Percentiles rank a stretch among this genome's conserved stretches.
Conservation (phyloP, 2,113 vertebrate species). For the Alethe diademata region DNA sequence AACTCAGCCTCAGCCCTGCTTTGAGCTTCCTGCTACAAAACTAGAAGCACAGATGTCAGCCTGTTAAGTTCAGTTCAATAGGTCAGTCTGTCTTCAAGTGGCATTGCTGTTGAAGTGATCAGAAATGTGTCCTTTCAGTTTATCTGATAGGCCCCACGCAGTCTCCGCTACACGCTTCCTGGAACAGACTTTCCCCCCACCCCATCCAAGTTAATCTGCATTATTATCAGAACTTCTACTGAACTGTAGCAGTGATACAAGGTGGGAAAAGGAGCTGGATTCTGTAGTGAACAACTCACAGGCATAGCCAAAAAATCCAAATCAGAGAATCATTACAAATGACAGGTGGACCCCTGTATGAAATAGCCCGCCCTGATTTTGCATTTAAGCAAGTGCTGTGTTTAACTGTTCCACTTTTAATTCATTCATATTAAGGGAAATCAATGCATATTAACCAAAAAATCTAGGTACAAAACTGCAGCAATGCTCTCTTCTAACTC, state of each 20-base stretch:
- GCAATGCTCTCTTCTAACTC: not conserved
- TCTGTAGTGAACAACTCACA: not conserved
- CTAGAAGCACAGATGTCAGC: not conserved
- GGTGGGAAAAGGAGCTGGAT: not conserved
- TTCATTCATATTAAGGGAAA: not conserved
- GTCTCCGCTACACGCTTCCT: not conserved
- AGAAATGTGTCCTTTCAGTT: not conserved
- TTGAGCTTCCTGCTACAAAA: not conserved
- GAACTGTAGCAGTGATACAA: not conserved
- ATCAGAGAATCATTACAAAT: not conserved
- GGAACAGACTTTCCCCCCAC: not conserved
- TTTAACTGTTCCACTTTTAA: not conserved
- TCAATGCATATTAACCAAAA: not conserved
- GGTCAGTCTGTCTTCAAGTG: not conserved
- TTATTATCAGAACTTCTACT: not conserved
- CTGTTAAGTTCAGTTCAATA: not conserved
- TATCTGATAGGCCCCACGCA: not conserved
- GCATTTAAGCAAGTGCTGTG: not conserved
- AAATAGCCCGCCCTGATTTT: rapidly evolving
- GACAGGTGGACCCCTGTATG: not conserved
- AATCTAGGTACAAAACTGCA: not conserved
- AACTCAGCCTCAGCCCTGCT: not conserved
- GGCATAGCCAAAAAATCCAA: not conserved
- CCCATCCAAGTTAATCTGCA: not conserved
- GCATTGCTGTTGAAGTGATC: not conserved